phyloP scores from a whole-genome alignment of 2,888 invertebrate genomes.

The Disparrhopalites patrizii region DNA sequence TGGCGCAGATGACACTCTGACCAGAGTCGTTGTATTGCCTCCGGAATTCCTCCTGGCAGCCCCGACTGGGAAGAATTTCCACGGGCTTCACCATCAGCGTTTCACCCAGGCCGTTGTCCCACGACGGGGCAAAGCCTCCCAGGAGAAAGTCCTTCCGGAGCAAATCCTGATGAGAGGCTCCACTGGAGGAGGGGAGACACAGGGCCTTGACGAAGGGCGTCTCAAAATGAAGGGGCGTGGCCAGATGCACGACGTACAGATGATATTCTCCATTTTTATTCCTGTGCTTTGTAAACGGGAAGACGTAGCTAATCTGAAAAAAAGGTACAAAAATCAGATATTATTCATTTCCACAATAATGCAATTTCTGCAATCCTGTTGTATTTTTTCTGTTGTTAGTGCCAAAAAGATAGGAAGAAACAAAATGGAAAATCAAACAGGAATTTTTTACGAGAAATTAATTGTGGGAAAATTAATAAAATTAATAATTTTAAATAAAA shows the following conservation, averaged over 20 bases:
- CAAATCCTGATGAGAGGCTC: not conserved
- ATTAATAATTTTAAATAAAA: not conserved
- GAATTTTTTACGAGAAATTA: no score
- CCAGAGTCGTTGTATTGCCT: not conserved
- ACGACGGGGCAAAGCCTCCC: not conserved
- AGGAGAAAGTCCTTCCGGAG: not conserved
- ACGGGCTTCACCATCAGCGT: not conserved
- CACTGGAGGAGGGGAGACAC: not conserved
- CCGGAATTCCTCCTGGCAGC: not conserved
- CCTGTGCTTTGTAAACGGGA: not conserved
- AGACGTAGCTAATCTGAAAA: not conserved
- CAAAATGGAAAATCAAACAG: no score
- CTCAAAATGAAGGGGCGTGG: not conserved
- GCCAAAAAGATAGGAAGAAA: not conserved
- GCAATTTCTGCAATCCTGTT: no score
- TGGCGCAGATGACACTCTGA: not conserved
- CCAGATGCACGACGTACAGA: not conserved
- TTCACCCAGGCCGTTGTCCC: not conserved
- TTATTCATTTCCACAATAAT: no score
- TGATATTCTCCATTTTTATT: not conserved
- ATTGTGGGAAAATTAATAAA: not conserved
- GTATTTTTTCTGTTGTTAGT: not conserved
- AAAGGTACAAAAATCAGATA: no score
- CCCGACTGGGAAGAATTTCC: not conserved
- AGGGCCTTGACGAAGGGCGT: constrained; percentile 1